Evolutionary conservation across 1,140 invertebrate species (phyloP).

Genomic region (Drosophila auraria): DNA sequence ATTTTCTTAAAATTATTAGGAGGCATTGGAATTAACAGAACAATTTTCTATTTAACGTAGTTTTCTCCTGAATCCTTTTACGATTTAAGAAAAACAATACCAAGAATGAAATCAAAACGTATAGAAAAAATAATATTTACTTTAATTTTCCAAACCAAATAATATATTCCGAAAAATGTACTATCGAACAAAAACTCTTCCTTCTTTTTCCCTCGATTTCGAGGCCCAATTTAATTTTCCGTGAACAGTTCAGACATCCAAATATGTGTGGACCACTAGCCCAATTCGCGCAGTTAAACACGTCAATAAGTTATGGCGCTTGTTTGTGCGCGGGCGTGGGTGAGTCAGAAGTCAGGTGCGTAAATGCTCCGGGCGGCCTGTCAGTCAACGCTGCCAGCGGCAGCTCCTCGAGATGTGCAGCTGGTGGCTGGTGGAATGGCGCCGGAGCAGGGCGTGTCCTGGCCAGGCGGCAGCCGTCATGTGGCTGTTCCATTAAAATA

Average conservation of each 20-base stretch:
- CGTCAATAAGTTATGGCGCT: constrained; percentile 40
- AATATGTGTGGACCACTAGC: constrained; percentile 21
- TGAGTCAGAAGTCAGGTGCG: constrained; percentile 38
- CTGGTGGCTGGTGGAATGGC: constrained; percentile 22
- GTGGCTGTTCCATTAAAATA: constrained; percentile 79
- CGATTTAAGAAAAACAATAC: too few species aligned
- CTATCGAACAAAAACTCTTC: not conserved
- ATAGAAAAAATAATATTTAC: not conserved
- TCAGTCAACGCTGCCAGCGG: constrained; percentile 57
- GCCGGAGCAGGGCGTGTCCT: constrained; percentile 30
- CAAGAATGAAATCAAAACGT: not conserved
- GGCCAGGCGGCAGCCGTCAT: constrained; percentile 63
- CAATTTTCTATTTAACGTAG: too few species aligned
- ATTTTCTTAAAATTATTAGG: too few species aligned
- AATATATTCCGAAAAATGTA: not conserved
- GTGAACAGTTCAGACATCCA: not conserved
- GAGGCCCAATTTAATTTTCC: constrained; percentile 20
- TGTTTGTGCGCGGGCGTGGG: constrained; percentile 31
- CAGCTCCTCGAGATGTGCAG: constrained; percentile 59
- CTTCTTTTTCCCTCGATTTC: not conserved
- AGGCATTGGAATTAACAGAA: too few species aligned
- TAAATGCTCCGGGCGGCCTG: constrained; percentile 49
- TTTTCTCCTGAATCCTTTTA: too few species aligned
- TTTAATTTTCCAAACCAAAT: not conserved
- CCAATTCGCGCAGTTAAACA: constrained; percentile 37